Conservation (phyloP, 2,113 vertebrate genomes). For the Lamprotornis superbus region DNA sequence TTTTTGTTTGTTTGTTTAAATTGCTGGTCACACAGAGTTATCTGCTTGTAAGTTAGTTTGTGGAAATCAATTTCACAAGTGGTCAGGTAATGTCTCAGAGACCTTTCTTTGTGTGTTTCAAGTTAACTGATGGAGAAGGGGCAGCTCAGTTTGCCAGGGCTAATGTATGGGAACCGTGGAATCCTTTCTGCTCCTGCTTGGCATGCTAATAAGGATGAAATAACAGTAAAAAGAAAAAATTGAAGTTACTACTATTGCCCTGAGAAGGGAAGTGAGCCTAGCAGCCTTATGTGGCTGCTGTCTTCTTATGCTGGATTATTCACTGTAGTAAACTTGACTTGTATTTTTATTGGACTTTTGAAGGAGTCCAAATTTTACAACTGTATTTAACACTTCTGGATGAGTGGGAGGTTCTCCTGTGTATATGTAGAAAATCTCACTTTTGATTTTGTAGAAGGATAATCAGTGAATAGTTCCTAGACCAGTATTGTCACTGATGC, state of each 20-base stretch:
- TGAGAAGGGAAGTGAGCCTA: not conserved
- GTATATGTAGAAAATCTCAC: not conserved
- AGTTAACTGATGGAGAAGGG: not conserved
- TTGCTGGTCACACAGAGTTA: not conserved
- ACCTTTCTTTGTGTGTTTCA: not conserved
- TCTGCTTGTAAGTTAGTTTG: not conserved
- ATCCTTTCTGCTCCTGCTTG: not conserved
- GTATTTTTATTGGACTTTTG: not conserved
- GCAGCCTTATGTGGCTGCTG: not conserved
- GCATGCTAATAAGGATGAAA: not conserved
- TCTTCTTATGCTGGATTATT: not conserved
- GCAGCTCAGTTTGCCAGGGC: not conserved
- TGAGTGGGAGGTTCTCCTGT: not conserved
- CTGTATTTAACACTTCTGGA: not conserved
- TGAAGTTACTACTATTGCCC: not conserved
- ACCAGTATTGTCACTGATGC: not conserved
- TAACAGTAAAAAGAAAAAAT: not conserved
- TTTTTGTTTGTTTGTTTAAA: not conserved
- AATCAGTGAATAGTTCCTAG: not conserved
- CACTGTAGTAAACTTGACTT: not conserved
- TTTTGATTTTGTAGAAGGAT: not conserved
- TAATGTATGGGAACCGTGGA: not conserved
- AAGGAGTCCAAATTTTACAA: not conserved
- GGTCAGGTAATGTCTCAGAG: not conserved
- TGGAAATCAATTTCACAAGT: not conserved